A percentile compares a stretch with the other conserved stretches of the same genome.
phyloP scores from a whole-genome alignment of 1,140 invertebrate genomes.

The Limonius californicus region DNA sequence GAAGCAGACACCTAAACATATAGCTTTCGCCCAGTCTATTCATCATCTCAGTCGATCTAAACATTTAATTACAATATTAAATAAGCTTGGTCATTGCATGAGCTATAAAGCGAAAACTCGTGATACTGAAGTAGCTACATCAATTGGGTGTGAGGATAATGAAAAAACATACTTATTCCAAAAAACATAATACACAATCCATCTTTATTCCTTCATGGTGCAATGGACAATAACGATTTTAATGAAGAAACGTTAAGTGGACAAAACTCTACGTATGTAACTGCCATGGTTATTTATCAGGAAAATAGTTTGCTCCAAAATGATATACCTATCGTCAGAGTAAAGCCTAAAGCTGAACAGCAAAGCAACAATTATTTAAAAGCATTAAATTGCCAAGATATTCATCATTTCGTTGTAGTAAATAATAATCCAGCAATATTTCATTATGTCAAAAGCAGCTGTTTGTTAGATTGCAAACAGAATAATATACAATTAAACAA shows the following conservation, averaged over 20 bases:
- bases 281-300: slow-evolving; percentile 24
- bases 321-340: slow-evolving; percentile 20
- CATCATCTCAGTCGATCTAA: slow-evolving; percentile 19
- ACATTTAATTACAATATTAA: too few relatives aligned
- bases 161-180: background rate
- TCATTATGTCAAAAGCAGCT: too few relatives aligned
- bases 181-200: slow-evolving; percentile 3
- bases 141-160: slow-evolving; percentile 15
- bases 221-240: slow-evolving; percentile 25
- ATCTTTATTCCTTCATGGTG: slow-evolving; percentile 23
- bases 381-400: slow-evolving; percentile 13
- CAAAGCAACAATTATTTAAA: slow-evolving; percentile 20
- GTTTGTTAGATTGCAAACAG: too few relatives aligned
- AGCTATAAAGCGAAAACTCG: slow-evolving; percentile 20
- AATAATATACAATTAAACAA: slow-evolving; percentile 21
- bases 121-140: slow-evolving; percentile 3
- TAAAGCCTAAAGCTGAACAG: slow-evolving; percentile 17
- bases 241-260: slow-evolving; percentile 25
- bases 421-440: too few relatives aligned
- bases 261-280: slow-evolving; percentile 23
- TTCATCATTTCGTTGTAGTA: background rate
- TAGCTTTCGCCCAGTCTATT: slow-evolving; percentile 22
- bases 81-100: slow-evolving; percentile 1
- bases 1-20: slow-evolving; percentile 24
- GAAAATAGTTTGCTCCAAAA: slow-evolving; percentile 6